Evolutionary conservation across 2,113 vertebrate genomes (phyloP), one percentile per base, ranked within the genome.

Genomic region (Nothoprocta perdicaria): DNA sequence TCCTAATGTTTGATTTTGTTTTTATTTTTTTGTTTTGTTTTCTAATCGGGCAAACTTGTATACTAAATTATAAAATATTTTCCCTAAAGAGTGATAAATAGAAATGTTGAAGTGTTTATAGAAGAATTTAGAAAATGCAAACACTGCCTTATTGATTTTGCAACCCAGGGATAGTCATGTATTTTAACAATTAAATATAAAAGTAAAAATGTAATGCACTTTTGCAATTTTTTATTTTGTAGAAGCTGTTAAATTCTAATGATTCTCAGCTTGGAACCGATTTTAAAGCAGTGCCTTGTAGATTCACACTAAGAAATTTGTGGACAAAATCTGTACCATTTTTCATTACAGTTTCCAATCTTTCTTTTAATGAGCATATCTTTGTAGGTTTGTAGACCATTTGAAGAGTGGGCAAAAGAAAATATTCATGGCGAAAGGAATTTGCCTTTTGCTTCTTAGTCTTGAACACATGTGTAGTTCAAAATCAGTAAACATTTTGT

Each of bases 1-100:
- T 88, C 52, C 16, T 80, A 27, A 45, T 68, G 46, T 82, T 80
- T 81, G 40, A 53, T 96, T 68, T 89, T 83, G 52, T 68, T 86
- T 83, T 38, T 38, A 38, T 38, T 38, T 38, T 38, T 38, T 38
- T 38, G 35, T 38, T 38, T 38, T 38, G 35, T 7, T 66, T 86
- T 82, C 53, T 72, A 55, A 10, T 38, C 14, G 67, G 66, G 53
- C 38, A 67, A 33, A 90, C 79, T 74, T 90, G 23, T 26, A 11
- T 46, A 41, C 31, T 78, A 33, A 87, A 65, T 31, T 67, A 26
- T 18, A n/a, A 66, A 67, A 55, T 4, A 19, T 0, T 2, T 74
- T 91, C 87, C 50, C 29, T 85, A 23, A 88, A 50, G 21, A 74
- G 6, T 83, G 16, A 23, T 16, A 26, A 22, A 55, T 40, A 91